These are phyloP conservation scores for Lontra canadensis DNA, from an alignment of 2,113 vertebrate genomes.

Conservation along the genomic window DNA sequence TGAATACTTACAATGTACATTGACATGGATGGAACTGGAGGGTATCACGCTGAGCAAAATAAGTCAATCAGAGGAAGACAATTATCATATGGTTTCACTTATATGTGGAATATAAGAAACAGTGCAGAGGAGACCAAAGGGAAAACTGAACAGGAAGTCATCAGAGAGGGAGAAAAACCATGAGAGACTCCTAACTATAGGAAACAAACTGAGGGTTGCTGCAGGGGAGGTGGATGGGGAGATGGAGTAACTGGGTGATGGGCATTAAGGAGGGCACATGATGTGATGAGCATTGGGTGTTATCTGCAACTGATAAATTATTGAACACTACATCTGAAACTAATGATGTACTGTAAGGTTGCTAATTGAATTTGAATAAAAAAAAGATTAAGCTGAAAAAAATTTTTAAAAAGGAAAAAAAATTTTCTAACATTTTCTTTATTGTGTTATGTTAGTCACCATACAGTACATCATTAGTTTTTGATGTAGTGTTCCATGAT, in stretches of 20 bases:
- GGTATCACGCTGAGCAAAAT: background rate
- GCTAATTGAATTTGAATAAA: background rate
- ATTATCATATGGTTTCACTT: background rate
- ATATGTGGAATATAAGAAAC: background rate
- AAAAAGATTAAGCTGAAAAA: background rate
- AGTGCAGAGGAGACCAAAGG: background rate
- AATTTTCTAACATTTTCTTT: conserved; percentile 20
- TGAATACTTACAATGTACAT: background rate
- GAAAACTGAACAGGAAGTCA: background rate
- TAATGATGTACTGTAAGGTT: background rate
- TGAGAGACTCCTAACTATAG: background rate
- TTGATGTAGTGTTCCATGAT: no score
- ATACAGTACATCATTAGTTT: no score
- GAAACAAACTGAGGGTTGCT: background rate
- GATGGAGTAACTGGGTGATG: background rate
- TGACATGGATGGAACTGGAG: background rate
- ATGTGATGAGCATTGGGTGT: background rate
- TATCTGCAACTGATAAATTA: background rate
- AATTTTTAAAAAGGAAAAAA: background rate
- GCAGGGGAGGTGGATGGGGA: background rate
- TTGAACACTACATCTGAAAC: background rate
- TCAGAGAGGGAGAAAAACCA: background rate
- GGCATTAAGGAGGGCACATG: background rate
- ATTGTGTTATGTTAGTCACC: no score
- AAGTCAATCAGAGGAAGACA: background rate